These are phyloP conservation scores for Ganaspis sp. DNA, from an alignment of 1,140 invertebrate genomes.

Conservation along the genomic window DNA sequence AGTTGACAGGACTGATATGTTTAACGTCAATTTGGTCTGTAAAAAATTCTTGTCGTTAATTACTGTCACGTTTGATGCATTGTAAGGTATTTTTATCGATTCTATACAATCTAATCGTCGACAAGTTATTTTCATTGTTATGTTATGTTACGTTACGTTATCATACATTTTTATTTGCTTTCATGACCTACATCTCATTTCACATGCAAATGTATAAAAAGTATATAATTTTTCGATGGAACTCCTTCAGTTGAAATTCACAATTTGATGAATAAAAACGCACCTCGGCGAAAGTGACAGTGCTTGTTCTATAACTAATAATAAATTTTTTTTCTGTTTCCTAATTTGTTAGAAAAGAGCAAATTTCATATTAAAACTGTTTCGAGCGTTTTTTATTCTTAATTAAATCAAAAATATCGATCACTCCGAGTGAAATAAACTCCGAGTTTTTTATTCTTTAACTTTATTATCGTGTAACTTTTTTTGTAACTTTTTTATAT, in stretches of 20 bases:
- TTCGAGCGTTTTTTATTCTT: too few relatives aligned
- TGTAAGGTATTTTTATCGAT: not conserved
- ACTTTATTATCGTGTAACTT: too few relatives aligned
- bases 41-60: conserved; percentile 9
- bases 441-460: too few relatives aligned
- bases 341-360: too few relatives aligned
- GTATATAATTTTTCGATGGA: not conserved
- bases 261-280: not conserved
- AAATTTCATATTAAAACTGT: too few relatives aligned
- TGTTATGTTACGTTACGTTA: not conserved
- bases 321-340: not conserved
- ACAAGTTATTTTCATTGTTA: not conserved
- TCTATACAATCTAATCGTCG: not conserved
- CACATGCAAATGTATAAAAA: not conserved
- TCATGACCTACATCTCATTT: conserved; percentile 5
- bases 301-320: not conserved
- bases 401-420: too few relatives aligned
- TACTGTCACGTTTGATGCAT: not conserved
- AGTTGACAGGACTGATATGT: not conserved
- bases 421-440: too few relatives aligned
- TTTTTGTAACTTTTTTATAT: too few relatives aligned
- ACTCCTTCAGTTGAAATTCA: not conserved
- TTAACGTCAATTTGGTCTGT: not conserved
- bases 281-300: not conserved
- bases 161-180: not conserved